Base-by-base conservation (phyloP, 2,888 invertebrate genomes). In the Isotomurus palustris region DNA sequence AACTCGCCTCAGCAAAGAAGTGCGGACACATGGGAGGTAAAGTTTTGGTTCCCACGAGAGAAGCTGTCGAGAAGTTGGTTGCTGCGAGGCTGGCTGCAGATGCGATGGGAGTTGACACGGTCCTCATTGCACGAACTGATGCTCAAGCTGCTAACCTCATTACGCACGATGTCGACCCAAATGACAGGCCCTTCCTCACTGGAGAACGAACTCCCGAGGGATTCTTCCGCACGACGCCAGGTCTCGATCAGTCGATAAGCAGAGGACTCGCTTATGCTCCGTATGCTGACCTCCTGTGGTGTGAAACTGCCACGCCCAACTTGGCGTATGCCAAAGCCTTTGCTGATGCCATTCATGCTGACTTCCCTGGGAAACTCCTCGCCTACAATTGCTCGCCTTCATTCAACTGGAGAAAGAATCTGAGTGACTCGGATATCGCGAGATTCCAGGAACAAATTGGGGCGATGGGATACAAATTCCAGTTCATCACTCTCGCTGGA, bases 1-100 rank as follows among this genome's bases (percentile, higher is more conserved):
- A 75, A 56, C 64, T 76, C n/a, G 74, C 71, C n/a, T 72, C 74
- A 3, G 75, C 74, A 63, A 75, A 76, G 69, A 75, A 75, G 67
- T 75, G 75, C 60, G 75, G 75, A 10, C 75, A 76, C 60, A 73
- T 76, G 74, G 73, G 73, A 32, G 74, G 74, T 54, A 74, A 74
- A 32, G 73, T 76, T 2, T 66, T 75, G 29, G 74, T 75, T 27
- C 75, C 75, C 14, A 75, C 73, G 4, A 67, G 67, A 6, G 72
- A 74, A 54, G 73, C 74, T 58, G 72, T 74, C 47, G 72, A 74
- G n/a, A 75, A 75, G 61, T 67, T 75, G 52, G 73, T 74, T 43
- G 74, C 75, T 2, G 73, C 75, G n/a, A 72, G 75, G 49, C 64
- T 75, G 21, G 75, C 75, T 6, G 75, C 75, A 27, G 75, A 75